Evolutionary conservation across 2,797 vertebrate species (phyloP), one percentile per base, ranked within the genome.

Genomic region (Poecile montanus): DNA sequence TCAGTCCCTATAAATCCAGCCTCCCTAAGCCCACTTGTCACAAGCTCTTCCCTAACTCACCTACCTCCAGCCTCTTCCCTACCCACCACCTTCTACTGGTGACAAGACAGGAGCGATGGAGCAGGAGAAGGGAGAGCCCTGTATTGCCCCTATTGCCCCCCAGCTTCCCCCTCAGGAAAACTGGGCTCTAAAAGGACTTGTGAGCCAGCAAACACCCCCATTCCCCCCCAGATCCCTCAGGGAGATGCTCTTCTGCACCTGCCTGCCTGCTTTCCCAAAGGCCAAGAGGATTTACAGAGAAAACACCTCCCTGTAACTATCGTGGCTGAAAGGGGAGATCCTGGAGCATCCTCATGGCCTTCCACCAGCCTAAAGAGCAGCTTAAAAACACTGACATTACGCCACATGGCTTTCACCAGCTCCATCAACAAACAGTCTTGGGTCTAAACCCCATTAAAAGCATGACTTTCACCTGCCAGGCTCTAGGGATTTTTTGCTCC

Each of bases 1-100:
- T 88, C 94, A 94, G 47, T 50, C 40, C 57, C 44, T 83, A 89
- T 95, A 89, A 95, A 93, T 85, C 78, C 84, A 83, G 65, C 10
- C 48, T 91, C 71, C 4, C 36, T 38, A 42, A 95, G 48, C 36
- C 34, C 42, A 8, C 54, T 45, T 89, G 92, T 84, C 85, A 88
- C 53, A 21, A 66, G 53, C 66, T 88, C 84, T 66, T 93, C 48
- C 32, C 44, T 44, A 88, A 16, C 54, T 72, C 68, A 94, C 54
- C 72, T 67, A 93, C 53, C 78, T 77, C 78, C 58, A 83, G 89
- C 45, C n/a, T 77, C 91, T 61, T 67, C 21, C 12, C 67, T 72
- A 58, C 27, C 75, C 53, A 87, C 44, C 71, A 71, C 71, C 67
- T 88, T 61, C 72, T 45, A 19, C 29, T 1, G 7, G 66, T 72